A percentile compares a stretch with the other conserved stretches of the same genome.
Conservation (phyloP, 2,113 vertebrate species). For the Clinocottus analis region DNA sequence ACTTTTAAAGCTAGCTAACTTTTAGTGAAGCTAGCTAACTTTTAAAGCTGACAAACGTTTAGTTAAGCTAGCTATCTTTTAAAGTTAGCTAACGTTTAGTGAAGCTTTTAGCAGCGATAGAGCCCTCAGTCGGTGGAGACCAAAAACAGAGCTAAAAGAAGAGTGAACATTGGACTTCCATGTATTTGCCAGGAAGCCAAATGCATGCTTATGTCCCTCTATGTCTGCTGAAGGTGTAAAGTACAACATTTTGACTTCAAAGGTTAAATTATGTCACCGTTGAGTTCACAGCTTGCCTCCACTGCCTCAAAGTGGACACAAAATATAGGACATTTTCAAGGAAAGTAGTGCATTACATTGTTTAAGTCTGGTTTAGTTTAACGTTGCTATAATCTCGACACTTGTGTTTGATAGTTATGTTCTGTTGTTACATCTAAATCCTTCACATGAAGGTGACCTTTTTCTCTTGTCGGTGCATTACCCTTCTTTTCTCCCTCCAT, state of each 20-base stretch:
- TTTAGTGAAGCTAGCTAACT: no score
- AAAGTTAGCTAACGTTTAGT: neutral
- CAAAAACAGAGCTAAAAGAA: neutral
- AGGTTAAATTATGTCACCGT: neutral
- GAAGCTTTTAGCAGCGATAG: neutral
- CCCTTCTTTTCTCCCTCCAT: neutral
- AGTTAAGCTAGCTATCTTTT: no score
- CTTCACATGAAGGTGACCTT: neutral
- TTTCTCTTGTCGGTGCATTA: neutral
- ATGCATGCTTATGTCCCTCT: neutral
- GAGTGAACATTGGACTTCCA: neutral
- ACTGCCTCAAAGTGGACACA: neutral
- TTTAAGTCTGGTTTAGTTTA: neutral
- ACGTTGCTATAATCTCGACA: neutral
- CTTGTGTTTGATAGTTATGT: no score
- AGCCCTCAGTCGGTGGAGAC: neutral
- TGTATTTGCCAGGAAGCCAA: neutral
- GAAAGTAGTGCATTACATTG: neutral
- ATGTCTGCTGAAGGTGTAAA: no score
- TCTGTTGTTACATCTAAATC: conserved; percentile 30
- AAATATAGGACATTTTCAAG: neutral
- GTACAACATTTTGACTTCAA: neutral
- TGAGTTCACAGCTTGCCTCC: neutral
- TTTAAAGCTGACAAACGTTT: no score
- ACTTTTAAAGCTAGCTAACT: no score